phyloP scores from a whole-genome alignment of 2,113 vertebrate species.

The Labrus mixtus region DNA sequence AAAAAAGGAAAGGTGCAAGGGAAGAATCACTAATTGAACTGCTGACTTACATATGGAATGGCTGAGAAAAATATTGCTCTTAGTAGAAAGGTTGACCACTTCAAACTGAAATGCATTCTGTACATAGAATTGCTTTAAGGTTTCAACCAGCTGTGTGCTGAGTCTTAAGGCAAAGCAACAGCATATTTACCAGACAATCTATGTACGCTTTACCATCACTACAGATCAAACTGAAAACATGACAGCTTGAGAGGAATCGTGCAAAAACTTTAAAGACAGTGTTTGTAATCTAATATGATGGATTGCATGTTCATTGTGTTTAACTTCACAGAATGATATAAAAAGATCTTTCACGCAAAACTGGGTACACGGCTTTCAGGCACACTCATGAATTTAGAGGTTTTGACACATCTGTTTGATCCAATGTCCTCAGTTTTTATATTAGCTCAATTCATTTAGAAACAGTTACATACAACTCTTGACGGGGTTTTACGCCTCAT shows the following conservation, averaged over 20 bases:
- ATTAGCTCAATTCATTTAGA: neutral
- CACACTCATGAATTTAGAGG: neutral
- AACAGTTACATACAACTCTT: neutral
- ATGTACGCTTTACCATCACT: neutral
- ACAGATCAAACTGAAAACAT: conserved; percentile 1
- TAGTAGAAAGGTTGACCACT: neutral
- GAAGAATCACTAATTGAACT: neutral
- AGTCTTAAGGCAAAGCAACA: neutral
- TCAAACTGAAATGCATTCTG: neutral
- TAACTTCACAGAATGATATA: neutral
- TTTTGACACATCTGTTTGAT: neutral
- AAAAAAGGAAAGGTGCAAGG: too few species aligned
- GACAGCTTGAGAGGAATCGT: neutral
- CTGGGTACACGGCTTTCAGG: neutral
- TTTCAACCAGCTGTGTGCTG: neutral
- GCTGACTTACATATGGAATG: neutral
- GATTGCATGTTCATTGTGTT: neutral
- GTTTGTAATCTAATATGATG: neutral
- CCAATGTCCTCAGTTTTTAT: neutral
- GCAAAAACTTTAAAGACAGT: neutral
- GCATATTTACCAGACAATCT: neutral
- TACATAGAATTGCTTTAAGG: neutral
- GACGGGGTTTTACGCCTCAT: neutral
- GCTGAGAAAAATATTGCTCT: neutral
- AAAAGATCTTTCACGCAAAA: neutral